Conservation (phyloP, 2,888 invertebrate genomes). For the Apamea crenata region DNA sequence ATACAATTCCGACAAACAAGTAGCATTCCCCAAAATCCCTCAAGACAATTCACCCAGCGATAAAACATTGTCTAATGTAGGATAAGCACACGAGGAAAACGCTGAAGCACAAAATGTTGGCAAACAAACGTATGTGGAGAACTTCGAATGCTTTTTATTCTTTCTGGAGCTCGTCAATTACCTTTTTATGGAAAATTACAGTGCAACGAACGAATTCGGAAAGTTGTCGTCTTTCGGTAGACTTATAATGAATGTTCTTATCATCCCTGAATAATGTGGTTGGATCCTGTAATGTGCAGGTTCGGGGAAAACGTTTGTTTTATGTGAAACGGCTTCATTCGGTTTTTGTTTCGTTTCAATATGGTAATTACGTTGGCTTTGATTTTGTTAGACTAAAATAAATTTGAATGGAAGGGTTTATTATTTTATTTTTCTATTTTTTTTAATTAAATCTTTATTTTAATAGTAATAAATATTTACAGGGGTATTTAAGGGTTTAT, state of each 20-base stretch:
- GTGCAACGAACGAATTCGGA: conserved; percentile 33
- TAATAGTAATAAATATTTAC: too few relatives aligned
- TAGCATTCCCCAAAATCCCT: conserved; percentile 26
- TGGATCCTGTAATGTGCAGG: conserved; percentile 20
- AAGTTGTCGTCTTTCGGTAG: conserved; percentile 10
- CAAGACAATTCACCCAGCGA: conserved; percentile 17
- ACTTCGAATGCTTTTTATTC: conserved; percentile 26
- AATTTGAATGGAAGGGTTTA: conserved; percentile 1
- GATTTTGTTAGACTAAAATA: conserved; percentile 7
- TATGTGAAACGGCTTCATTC: conserved; percentile 3
- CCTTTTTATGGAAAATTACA: conserved; percentile 44
- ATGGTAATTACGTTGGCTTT: neutral
- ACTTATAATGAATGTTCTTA: conserved; percentile 32
- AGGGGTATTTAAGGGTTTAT: neutral
- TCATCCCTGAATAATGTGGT: conserved; percentile 17
- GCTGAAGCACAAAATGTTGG: conserved; percentile 23
- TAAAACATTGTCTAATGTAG: conserved; percentile 42
- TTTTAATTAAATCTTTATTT: too few relatives aligned
- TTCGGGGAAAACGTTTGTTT: conserved; percentile 16
- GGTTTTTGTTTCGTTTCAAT: conserved; percentile 20
- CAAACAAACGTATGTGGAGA: conserved; percentile 18
- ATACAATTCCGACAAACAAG: conserved; percentile 4
- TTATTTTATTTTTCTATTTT: too few relatives aligned
- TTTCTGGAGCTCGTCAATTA: conserved; percentile 26
- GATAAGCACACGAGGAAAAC: conserved; percentile 40